Percentiles rank a stretch among this genome's conserved stretches.
phyloP scores from a whole-genome alignment of 2,888 invertebrate genomes.

The Stegana nigrithorax region DNA sequence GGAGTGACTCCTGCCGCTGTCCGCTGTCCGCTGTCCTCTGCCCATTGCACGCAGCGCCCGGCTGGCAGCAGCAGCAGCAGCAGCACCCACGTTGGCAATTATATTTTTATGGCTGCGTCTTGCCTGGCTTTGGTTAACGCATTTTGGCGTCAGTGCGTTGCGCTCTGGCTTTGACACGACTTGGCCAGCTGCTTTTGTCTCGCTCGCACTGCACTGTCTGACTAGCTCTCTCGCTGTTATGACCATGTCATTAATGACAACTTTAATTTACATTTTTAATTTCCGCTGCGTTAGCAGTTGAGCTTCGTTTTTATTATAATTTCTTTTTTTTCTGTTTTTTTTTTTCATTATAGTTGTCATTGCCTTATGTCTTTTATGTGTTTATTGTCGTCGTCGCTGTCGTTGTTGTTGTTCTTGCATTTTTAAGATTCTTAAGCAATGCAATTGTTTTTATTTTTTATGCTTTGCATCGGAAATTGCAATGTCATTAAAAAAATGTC shows the following conservation, averaged over 20 bases:
- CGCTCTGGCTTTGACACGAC: background rate
- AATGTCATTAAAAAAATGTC: constrained; percentile 44
- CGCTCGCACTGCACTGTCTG: background rate
- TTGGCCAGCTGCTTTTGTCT: background rate
- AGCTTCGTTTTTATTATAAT: constrained; percentile 7
- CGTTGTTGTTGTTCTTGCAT: constrained; percentile 23
- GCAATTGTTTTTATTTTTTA: constrained; percentile 20
- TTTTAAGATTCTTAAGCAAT: constrained; percentile 14
- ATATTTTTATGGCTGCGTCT: background rate
- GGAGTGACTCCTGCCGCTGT: too few species aligned
- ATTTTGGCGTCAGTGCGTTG: background rate
- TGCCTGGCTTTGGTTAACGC: too few species aligned
- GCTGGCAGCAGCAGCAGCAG: background rate
- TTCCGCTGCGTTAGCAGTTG: constrained; percentile 47
- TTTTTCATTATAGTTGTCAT: constrained; percentile 25
- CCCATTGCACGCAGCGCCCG: background rate
- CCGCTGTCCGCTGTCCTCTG: background rate
- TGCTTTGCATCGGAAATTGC: constrained; percentile 26
- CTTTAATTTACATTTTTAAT: constrained; percentile 45
- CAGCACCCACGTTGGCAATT: too few species aligned
- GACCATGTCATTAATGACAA: constrained; percentile 45
- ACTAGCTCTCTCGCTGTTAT: constrained; percentile 24
- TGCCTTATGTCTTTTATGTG: constrained; percentile 37
- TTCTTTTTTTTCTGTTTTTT: constrained; percentile 26
- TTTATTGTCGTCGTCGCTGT: constrained; percentile 51